Evolutionary conservation across 2,113 vertebrate species (phyloP).

Genomic region (Hippopotamus amphibius): DNA sequence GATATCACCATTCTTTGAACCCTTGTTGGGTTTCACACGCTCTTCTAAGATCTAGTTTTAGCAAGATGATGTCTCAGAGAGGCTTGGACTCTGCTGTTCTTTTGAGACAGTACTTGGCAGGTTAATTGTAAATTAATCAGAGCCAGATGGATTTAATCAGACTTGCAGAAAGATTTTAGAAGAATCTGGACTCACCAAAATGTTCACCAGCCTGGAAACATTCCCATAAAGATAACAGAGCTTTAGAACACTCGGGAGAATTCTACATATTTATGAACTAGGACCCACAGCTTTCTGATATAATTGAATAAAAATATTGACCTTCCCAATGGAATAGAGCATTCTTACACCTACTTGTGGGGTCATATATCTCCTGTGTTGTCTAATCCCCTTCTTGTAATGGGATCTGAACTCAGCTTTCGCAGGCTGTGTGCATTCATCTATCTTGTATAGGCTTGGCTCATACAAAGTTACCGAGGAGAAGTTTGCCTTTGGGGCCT

Average conservation of each 20-base stretch:
- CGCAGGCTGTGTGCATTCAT: neutral
- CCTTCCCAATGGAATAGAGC: neutral
- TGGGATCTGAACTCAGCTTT: neutral
- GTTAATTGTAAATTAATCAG: constrained; percentile 74
- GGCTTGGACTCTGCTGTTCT: constrained; percentile 28
- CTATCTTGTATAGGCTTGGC: neutral
- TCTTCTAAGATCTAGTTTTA: constrained; percentile 5
- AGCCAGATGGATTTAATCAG: constrained; percentile 73
- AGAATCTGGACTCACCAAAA: constrained; percentile 66
- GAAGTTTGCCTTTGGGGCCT: neutral
- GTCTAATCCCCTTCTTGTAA: neutral
- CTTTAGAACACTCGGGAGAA: neutral
- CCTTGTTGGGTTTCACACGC: neutral
- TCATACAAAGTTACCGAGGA: neutral
- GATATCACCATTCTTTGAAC: neutral
- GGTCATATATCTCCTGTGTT: neutral
- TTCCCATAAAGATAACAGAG: constrained; percentile 48
- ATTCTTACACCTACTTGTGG: neutral
- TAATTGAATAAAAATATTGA: neutral
- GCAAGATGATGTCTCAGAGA: constrained; percentile 49
- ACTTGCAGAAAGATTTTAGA: constrained; percentile 69
- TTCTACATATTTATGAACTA: neutral
- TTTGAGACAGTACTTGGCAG: constrained; percentile 70
- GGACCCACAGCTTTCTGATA: constrained; percentile 29
- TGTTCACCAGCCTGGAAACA: constrained; percentile 59